These are phyloP conservation scores for Catharus minimus DNA, from an alignment of 2,113 vertebrate species.

Conservation along the genomic window DNA sequence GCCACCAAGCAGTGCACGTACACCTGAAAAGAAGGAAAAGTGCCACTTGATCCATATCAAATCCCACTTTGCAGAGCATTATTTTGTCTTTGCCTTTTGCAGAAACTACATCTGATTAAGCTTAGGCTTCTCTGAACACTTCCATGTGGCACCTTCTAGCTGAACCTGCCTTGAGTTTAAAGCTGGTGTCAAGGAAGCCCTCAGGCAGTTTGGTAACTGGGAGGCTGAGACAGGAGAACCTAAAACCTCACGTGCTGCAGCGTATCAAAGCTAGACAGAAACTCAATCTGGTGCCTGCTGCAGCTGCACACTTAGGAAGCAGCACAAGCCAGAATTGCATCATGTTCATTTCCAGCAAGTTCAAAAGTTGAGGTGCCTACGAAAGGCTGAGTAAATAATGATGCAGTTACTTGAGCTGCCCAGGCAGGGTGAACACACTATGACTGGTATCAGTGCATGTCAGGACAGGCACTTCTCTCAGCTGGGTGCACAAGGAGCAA, in stretches of 20 bases:
- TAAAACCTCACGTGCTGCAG: not conserved
- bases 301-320: constrained; percentile 9
- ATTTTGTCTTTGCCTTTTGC: not conserved
- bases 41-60: not conserved
- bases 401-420: not conserved
- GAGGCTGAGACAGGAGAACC: constrained; percentile 16
- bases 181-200: constrained; percentile 7
- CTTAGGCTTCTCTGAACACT: not conserved
- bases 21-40: not conserved
- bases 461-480: not conserved
- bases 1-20: constrained; percentile 16
- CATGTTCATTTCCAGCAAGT: constrained; percentile 26
- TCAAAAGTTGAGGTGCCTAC: not conserved
- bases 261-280: constrained; percentile 31
- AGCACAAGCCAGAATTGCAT: constrained; percentile 36
- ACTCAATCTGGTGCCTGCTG: constrained; percentile 38
- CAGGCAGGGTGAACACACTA: not conserved
- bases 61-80: not conserved
- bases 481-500: not conserved
- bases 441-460: not conserved
- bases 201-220: constrained; percentile 32
- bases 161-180: constrained; percentile 18
- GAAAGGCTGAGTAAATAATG: not conserved
- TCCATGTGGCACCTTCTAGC: not conserved
- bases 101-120: not conserved